These are phyloP conservation scores for Rhingia campestris DNA, from an alignment of 2,888 invertebrate genomes.

Conservation along the genomic window DNA sequence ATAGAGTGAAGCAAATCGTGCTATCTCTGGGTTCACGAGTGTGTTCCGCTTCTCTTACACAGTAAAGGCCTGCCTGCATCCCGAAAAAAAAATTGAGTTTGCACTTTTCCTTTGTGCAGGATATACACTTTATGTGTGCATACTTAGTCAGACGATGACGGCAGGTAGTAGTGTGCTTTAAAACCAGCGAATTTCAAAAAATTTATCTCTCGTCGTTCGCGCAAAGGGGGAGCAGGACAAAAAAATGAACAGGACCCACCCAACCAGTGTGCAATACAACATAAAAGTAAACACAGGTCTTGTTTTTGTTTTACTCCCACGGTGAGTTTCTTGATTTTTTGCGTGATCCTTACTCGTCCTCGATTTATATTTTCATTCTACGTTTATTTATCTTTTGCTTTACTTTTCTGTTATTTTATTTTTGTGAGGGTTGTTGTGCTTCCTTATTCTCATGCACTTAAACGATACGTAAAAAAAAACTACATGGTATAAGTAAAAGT, in stretches of 20 bases:
- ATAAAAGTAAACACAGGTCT: slow-evolving; percentile 36
- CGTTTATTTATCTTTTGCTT: slow-evolving; percentile 27
- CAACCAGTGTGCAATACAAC: slow-evolving; percentile 30
- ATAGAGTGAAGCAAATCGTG: slow-evolving; percentile 4
- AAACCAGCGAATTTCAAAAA: slow-evolving; percentile 42
- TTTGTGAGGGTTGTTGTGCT: slow-evolving; percentile 21
- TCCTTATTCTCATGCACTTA: slow-evolving; percentile 19
- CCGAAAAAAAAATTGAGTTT: slow-evolving; percentile 47
- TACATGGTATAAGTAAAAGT: slow-evolving; percentile 35
- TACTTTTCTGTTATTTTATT: slow-evolving; percentile 25
- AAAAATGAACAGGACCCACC: background rate
- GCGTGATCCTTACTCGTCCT: slow-evolving; percentile 50
- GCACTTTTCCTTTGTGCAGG: slow-evolving; percentile 48
- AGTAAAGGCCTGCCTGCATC: slow-evolving; percentile 26
- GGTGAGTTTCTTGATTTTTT: slow-evolving; percentile 28
- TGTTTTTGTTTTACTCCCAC: slow-evolving; percentile 3
- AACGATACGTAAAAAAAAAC: slow-evolving; percentile 31
- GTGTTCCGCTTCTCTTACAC: slow-evolving; percentile 4
- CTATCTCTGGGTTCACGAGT: slow-evolving; percentile 29
- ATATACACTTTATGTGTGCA: slow-evolving; percentile 55
- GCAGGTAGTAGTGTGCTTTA: slow-evolving; percentile 32
- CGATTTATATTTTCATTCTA: slow-evolving; percentile 39
- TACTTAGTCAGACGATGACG: slow-evolving; percentile 33
- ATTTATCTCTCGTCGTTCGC: slow-evolving; percentile 14
- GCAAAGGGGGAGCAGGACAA: background rate